phyloP scores from a whole-genome alignment of 2,888 invertebrate species.

The Papilio gigon region DNA sequence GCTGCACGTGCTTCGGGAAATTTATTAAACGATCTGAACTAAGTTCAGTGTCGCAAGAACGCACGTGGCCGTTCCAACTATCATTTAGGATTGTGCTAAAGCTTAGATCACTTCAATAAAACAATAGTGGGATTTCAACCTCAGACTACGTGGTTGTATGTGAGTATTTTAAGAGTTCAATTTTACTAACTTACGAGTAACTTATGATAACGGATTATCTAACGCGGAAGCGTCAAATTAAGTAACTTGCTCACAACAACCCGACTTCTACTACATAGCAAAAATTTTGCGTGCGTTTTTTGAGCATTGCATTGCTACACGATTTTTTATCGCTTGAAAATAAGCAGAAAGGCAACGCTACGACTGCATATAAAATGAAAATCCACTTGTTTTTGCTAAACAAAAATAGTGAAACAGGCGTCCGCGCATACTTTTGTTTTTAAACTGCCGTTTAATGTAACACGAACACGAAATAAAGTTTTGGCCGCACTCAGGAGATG shows the following conservation, averaged over 20 bases:
- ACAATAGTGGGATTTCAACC: no score
- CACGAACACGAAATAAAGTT: conserved; percentile 14
- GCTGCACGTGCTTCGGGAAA: not conserved
- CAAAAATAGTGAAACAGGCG: conserved; percentile 6
- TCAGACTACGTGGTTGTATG: no score
- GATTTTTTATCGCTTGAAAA: not conserved
- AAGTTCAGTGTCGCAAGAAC: not conserved
- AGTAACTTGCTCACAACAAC: no score
- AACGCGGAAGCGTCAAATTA: no score
- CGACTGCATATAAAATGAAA: not conserved
- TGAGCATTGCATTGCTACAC: not conserved
- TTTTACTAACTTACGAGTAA: no score
- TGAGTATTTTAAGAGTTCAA: no score
- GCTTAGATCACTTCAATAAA: not conserved
- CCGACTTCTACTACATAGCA: no score
- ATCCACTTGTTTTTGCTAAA: not conserved
- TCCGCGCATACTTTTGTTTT: conserved; percentile 2
- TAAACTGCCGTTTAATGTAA: conserved; percentile 16
- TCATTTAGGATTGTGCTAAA: not conserved
- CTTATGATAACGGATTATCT: no score
- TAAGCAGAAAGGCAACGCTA: not conserved
- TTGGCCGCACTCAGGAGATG: not conserved
- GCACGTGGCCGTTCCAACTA: not conserved
- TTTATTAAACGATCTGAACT: conserved; percentile 1
- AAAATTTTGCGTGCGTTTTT: no score